Evolutionary conservation across 1,140 invertebrate genomes (phyloP).

Genomic region (Acromyrmex echinatior): DNA sequence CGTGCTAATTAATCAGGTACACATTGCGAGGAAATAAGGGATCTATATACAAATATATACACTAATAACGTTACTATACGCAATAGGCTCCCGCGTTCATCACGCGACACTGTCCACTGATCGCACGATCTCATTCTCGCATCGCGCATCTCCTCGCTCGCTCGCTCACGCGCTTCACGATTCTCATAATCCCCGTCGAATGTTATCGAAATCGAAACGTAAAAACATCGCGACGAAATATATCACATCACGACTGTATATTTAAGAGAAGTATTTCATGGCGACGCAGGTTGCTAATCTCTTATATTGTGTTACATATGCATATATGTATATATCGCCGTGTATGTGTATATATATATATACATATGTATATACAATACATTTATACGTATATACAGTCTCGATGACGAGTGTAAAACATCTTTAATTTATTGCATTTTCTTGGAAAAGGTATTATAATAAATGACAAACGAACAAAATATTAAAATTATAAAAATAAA

Average conservation of each 20-base stretch:
- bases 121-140: background rate
- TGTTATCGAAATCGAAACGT: constrained; percentile 12
- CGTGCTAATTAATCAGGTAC: constrained; percentile 64
- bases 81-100: background rate
- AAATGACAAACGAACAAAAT: too few species aligned
- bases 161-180: background rate
- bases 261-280: background rate
- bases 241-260: background rate
- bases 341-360: too few species aligned
- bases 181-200: constrained; percentile 21
- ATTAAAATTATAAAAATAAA: too few species aligned
- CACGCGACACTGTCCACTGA: background rate
- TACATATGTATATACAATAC: too few species aligned
- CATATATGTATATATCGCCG: too few species aligned
- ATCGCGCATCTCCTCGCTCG: constrained; percentile 9
- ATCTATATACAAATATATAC: constrained; percentile 71
- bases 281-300: background rate
- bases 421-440: too few species aligned
- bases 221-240: constrained; percentile 4
- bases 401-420: too few species aligned
- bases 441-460: too few species aligned
- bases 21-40: constrained; percentile 28
- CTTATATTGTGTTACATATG: too few species aligned
- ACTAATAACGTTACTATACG: constrained; percentile 11
- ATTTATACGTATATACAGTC: too few species aligned